Evolutionary conservation across 2,113 vertebrate genomes (phyloP).

Genomic region (Hydrochoerus hydrochaeris): DNA sequence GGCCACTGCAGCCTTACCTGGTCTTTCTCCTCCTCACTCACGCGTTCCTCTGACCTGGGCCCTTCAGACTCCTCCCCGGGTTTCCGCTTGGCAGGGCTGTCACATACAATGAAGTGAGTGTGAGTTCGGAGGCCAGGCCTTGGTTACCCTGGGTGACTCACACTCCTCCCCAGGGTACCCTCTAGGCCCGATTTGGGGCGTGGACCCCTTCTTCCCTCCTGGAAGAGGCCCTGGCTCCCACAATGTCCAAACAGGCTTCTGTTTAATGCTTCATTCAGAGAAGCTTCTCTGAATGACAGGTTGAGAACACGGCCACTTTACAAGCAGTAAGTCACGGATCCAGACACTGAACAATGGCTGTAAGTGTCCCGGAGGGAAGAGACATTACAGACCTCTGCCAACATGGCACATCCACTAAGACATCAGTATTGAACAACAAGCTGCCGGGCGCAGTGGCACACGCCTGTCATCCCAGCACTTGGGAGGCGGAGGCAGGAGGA

Average conservation of each 20-base stretch:
- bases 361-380: neutral
- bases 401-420: neutral
- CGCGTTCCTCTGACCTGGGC: neutral
- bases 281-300: neutral
- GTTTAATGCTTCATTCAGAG: no score
- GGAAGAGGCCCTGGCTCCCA: neutral
- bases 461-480: neutral
- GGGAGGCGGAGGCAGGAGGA: neutral
- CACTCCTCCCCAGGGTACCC: neutral
- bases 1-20: conserved; percentile 54
- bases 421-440: no score
- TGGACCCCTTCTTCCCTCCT: neutral
- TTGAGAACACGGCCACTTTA: neutral
- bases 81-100: conserved; percentile 75
- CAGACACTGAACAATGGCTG: neutral
- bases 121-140: conserved; percentile 6
- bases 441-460: neutral
- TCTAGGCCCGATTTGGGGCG: neutral
- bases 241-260: neutral
- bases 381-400: neutral
- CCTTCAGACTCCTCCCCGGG: conserved; percentile 49
- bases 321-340: neutral
- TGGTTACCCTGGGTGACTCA: neutral
- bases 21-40: conserved; percentile 65
- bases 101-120: neutral